Evolutionary conservation across 2,888 invertebrate genomes (phyloP), one percentile per base, ranked within the genome.

Genomic region (Cheilosia vulpina): DNA sequence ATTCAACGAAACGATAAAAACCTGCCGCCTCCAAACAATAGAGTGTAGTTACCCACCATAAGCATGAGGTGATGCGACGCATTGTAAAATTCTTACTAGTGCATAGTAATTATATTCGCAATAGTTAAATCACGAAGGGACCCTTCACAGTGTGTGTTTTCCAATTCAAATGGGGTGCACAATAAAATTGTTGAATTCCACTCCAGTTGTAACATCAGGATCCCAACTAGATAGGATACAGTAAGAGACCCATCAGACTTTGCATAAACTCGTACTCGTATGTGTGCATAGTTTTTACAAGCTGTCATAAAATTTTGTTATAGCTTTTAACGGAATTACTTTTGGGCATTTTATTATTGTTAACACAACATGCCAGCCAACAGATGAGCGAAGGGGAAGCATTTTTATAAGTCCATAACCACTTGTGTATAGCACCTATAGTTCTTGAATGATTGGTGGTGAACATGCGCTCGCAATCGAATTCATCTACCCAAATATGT

Each of bases 311-410:
- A 87, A 87, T 82, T 78, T 73, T 77, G 87, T 87, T 77, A 87
- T 87, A 58, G 87, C 87, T 87, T 82, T 87, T 87, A 87, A 87
- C 63, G 87, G 87, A 87, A 87, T 87, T 87, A 87, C 87, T 73
- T 87, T 87, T 82, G 81, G 76, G 72, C 76, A 73, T 85, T 85
- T 85, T 85, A 85, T 85, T 85, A 77, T 62, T 72, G 79, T 65
- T 80, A 84, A 75, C 80, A 68, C 69, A 80, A 79, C 58, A 75
- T 60, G 76, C 75, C 72, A 63, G 50, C 52, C 15, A 50, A 41
- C n/a, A 15, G 24, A 3, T 15, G 24, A 15, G 11, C 6, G 13
- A 4, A 19, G 9, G 19, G 17, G 34, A 24, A 45, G 11, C 5
- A 17, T 13, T 78, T 77, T 78, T 78, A 78, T 43, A 55, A 34